Conservation (phyloP, 2,797 vertebrate species). For the Oreochromis grahami region DNA sequence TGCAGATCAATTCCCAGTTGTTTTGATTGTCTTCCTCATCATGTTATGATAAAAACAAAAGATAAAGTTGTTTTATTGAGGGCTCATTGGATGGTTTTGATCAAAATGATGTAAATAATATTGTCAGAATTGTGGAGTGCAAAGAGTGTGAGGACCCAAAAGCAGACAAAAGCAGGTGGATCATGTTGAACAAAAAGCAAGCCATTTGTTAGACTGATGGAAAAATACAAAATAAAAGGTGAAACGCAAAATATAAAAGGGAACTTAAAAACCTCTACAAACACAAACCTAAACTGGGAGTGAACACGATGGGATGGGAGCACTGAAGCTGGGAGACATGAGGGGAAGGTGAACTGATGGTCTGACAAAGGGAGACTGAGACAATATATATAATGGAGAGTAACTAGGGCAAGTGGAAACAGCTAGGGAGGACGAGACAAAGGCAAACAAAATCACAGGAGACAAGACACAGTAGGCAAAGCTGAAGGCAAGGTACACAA, state of each 20-base stretch:
- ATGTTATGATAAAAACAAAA: background rate
- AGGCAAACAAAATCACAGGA: too few species aligned
- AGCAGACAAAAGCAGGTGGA: background rate
- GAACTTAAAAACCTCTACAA: background rate
- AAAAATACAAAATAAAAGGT: background rate
- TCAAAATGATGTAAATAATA: background rate
- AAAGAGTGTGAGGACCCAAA: background rate
- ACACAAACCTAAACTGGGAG: background rate
- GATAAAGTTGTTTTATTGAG: background rate
- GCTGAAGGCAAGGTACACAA: background rate
- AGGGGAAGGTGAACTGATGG: background rate
- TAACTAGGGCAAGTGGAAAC: too few species aligned
- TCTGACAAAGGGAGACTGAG: background rate
- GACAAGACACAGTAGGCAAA: too few species aligned
- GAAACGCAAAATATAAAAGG: background rate
- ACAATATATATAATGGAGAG: too few species aligned
- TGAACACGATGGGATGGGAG: background rate
- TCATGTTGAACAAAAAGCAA: background rate
- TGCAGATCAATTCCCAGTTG: background rate
- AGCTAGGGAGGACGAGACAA: too few species aligned
- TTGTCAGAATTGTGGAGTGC: background rate
- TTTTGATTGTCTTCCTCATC: background rate
- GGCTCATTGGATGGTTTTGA: background rate
- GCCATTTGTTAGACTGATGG: background rate
- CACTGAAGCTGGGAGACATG: background rate